Conservation (phyloP, 2,888 invertebrate species). For the Agonopterix arenella region DNA sequence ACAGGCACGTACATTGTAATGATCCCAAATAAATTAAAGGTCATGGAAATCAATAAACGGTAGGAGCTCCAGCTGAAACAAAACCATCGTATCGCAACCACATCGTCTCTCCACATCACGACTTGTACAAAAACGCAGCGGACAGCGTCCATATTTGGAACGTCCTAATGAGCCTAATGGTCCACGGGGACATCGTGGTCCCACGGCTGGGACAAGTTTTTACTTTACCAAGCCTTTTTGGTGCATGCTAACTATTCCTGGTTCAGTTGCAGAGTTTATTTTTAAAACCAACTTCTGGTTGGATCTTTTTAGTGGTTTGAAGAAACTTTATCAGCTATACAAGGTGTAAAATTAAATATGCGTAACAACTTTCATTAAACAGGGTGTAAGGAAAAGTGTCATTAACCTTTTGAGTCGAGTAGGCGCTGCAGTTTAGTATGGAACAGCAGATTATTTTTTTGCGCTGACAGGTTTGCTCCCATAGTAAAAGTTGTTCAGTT, state of each 20-base stretch:
- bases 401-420: too few relatives aligned
- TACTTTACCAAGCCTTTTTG: slow-evolving; percentile 29
- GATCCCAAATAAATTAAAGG: too few relatives aligned
- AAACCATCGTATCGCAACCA: not conserved
- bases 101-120: not conserved
- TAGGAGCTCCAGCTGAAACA: not conserved
- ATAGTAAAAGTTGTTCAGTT: too few relatives aligned
- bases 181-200: slow-evolving; percentile 44
- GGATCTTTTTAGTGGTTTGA: not conserved
- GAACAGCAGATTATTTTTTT: too few relatives aligned
- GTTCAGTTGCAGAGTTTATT: not conserved
- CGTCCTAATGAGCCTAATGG: slow-evolving; percentile 52
- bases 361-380: too few relatives aligned
- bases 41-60: too few relatives aligned
- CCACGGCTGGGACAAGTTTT: slow-evolving; percentile 33
- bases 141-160: slow-evolving; percentile 43
- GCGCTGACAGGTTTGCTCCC: too few relatives aligned
- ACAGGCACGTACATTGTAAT: too few relatives aligned
- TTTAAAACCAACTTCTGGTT: not conserved
- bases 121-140: slow-evolving; percentile 28
- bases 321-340: not conserved
- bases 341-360: too few relatives aligned
- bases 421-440: too few relatives aligned
- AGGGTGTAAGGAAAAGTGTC: too few relatives aligned
- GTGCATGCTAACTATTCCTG: slow-evolving; percentile 24